Evolutionary conservation across 2,113 vertebrate species (phyloP).

Genomic region (Rhipidura dahli): DNA sequence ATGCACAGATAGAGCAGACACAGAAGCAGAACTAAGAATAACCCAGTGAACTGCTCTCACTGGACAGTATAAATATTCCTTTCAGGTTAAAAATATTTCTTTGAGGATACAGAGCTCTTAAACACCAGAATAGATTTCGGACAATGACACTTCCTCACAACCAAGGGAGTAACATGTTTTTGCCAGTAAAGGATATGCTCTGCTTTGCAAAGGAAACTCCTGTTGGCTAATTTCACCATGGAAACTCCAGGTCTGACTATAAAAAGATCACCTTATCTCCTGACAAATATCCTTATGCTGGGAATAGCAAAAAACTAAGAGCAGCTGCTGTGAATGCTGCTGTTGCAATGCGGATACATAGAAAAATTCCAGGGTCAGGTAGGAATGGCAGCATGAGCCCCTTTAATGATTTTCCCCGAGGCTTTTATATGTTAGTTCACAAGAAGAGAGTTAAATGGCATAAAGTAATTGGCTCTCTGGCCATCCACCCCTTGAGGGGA

Average conservation of each 20-base stretch:
- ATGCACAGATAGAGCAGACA: background rate
- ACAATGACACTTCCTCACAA: slow-evolving; percentile 27
- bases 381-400: too few relatives aligned
- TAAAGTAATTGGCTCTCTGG: too few relatives aligned
- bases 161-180: background rate
- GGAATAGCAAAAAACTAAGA: slow-evolving; percentile 1
- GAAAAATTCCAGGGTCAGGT: too few relatives aligned
- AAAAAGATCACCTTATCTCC: slow-evolving; percentile 45
- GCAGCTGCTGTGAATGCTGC: background rate
- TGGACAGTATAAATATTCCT: slow-evolving; percentile 48
- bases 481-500: too few relatives aligned
- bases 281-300: slow-evolving; percentile 26
- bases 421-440: too few relatives aligned
- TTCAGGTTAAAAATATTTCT: slow-evolving; percentile 54
- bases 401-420: too few relatives aligned
- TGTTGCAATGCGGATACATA: too few relatives aligned
- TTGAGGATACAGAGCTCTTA: slow-evolving; percentile 24
- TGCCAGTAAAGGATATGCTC: slow-evolving; percentile 47
- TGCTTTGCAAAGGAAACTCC: slow-evolving; percentile 14
- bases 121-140: background rate
- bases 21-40: slow-evolving; percentile 40
- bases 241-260: slow-evolving; percentile 27
- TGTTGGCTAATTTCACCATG: slow-evolving; percentile 42
- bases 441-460: too few relatives aligned
- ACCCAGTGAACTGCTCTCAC: background rate